phyloP scores from a whole-genome alignment of 1,140 invertebrate genomes.

The Coptotermes formosanus region DNA sequence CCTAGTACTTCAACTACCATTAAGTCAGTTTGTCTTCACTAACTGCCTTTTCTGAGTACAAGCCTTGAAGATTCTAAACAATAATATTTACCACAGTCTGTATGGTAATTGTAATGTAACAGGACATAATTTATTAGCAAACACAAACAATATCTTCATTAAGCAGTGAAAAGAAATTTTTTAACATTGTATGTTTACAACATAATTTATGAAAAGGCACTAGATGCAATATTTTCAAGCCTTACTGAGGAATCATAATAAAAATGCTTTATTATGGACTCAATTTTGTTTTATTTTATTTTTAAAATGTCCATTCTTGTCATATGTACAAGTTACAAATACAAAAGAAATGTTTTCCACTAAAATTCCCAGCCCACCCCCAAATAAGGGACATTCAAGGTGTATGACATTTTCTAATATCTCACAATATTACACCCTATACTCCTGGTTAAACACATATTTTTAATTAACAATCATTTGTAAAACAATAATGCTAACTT shows the following conservation, averaged over 20 bases:
- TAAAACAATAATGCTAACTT: background rate
- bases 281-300: background rate
- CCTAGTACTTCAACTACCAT: no score
- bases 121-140: no score
- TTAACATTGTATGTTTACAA: no score
- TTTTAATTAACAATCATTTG: background rate
- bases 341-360: background rate
- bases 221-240: background rate
- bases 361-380: slow-evolving; percentile 4
- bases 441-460: background rate
- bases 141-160: no score
- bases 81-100: no score
- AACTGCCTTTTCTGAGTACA: no score
- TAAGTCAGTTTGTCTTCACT: no score
- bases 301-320: background rate
- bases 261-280: background rate
- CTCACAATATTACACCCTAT: background rate
- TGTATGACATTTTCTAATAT: background rate
- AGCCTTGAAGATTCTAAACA: no score
- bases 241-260: background rate
- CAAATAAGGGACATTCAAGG: background rate
- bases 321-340: background rate
- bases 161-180: no score
- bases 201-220: no score
- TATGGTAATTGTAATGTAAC: no score